phyloP scores from a whole-genome alignment of 2,888 invertebrate species.

The Aleiodes testaceus region DNA sequence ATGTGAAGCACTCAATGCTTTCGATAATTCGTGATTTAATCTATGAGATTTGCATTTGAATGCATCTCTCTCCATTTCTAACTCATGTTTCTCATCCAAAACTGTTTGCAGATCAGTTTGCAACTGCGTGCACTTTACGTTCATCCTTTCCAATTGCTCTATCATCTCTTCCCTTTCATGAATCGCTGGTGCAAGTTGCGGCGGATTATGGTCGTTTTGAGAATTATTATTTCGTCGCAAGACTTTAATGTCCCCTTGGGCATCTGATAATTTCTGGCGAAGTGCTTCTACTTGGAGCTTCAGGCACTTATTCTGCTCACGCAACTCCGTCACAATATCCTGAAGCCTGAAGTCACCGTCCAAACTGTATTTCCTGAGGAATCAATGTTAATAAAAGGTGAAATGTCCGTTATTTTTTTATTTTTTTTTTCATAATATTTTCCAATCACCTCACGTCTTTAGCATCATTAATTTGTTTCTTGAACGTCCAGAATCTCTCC shows the following conservation, averaged over 20 bases:
- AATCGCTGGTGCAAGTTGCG: slow-evolving; percentile 71
- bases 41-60: slow-evolving; percentile 89
- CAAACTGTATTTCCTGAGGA: slow-evolving; percentile 39
- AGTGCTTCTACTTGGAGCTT: slow-evolving; percentile 80
- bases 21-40: slow-evolving; percentile 85
- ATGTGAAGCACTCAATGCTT: slow-evolving; percentile 76
- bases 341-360: slow-evolving; percentile 59
- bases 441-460: slow-evolving; percentile 54
- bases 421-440: too few relatives aligned
- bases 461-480: slow-evolving; percentile 66
- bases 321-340: slow-evolving; percentile 70
- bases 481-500: slow-evolving; percentile 74
- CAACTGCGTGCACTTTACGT: slow-evolving; percentile 82
- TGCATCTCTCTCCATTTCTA: slow-evolving; percentile 85
- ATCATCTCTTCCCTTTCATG: slow-evolving; percentile 82
- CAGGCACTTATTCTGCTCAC: slow-evolving; percentile 76
- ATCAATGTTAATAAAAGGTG: slow-evolving; percentile 6
- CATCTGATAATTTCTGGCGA: slow-evolving; percentile 81
- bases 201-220: slow-evolving; percentile 58
- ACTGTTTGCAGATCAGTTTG: slow-evolving; percentile 85
- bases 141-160: slow-evolving; percentile 79
- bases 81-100: slow-evolving; percentile 89
- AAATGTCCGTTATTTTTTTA: too few relatives aligned
- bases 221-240: slow-evolving; percentile 74
- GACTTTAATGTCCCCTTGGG: slow-evolving; percentile 81